These are phyloP conservation scores for Odontothrips loti DNA, from an alignment of 2,888 invertebrate genomes.

Conservation along the genomic window DNA sequence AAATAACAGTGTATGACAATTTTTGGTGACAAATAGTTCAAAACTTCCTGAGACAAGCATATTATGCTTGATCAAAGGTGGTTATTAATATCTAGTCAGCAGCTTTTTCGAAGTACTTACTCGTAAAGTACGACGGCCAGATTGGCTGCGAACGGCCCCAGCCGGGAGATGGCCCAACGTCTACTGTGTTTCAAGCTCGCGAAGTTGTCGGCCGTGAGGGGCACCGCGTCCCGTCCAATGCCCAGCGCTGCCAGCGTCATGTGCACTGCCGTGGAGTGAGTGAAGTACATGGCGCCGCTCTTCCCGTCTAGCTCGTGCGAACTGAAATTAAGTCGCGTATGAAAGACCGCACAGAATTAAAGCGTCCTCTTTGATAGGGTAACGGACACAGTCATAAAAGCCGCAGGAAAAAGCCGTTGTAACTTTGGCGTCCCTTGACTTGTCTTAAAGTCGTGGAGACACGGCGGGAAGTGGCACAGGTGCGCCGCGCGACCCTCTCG, in stretches of 20 bases:
- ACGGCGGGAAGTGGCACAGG: no score
- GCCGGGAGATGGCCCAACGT: slow-evolving; percentile 63
- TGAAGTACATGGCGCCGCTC: slow-evolving; percentile 61
- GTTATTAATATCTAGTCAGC: no score
- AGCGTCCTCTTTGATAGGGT: no score
- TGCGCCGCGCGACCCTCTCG: no score
- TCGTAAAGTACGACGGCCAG: slow-evolving; percentile 70
- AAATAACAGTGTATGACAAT: no score
- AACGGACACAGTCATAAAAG: background rate
- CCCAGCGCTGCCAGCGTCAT: slow-evolving; percentile 48
- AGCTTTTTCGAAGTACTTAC: slow-evolving; percentile 48
- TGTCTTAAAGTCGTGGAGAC: no score
- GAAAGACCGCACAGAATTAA: background rate
- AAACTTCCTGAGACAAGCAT: no score
- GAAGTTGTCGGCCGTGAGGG: slow-evolving; percentile 63
- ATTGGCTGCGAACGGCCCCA: slow-evolving; percentile 70
- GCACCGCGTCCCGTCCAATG: slow-evolving; percentile 56
- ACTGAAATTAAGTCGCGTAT: background rate
- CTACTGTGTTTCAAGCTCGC: slow-evolving; percentile 50
- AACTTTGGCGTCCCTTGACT: no score
- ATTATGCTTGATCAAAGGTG: no score
- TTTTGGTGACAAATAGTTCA: no score
- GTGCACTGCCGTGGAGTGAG: slow-evolving; percentile 56
- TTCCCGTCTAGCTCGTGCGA: background rate
- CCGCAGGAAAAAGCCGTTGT: no score